Conservation (phyloP, 2,888 invertebrate species). For the Aelia acuminata region DNA sequence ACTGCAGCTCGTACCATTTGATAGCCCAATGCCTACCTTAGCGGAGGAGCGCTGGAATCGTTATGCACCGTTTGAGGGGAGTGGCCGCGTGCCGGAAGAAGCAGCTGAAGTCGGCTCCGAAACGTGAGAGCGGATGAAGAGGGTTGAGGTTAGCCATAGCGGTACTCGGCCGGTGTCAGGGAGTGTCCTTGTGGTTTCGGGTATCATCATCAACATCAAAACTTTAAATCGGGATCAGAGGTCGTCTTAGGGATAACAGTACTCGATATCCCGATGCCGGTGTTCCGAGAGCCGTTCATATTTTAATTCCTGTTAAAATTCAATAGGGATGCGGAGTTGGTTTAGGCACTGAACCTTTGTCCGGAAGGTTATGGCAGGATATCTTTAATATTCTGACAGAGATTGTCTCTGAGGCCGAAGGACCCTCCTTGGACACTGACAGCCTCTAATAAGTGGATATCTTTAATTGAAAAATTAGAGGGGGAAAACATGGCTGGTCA, state of each 20-base stretch:
- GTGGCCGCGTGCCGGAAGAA: neutral
- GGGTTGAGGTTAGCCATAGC: neutral
- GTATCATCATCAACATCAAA: no score
- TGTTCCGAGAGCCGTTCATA: neutral
- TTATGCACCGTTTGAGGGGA: slow-evolving; percentile 7
- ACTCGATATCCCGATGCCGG: neutral
- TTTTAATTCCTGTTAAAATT: no score
- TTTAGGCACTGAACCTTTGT: no score
- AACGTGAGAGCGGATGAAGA: slow-evolving; percentile 9
- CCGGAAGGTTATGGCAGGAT: no score
- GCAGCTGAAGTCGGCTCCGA: neutral
- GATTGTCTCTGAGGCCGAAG: no score
- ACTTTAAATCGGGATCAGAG: neutral
- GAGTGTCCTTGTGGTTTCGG: slow-evolving; percentile 20
- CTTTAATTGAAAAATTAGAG: no score
- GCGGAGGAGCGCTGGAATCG: neutral
- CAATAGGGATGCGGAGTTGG: no score
- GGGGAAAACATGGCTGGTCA: no score
- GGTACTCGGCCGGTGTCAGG: neutral
- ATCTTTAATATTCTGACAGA: no score
- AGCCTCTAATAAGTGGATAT: no score
- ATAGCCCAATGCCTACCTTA: neutral
- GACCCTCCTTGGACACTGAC: no score
- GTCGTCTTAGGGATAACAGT: neutral
- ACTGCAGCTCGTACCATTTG: neutral